Base-by-base conservation (phyloP, 2,113 vertebrate species). In the Empidonax traillii region DNA sequence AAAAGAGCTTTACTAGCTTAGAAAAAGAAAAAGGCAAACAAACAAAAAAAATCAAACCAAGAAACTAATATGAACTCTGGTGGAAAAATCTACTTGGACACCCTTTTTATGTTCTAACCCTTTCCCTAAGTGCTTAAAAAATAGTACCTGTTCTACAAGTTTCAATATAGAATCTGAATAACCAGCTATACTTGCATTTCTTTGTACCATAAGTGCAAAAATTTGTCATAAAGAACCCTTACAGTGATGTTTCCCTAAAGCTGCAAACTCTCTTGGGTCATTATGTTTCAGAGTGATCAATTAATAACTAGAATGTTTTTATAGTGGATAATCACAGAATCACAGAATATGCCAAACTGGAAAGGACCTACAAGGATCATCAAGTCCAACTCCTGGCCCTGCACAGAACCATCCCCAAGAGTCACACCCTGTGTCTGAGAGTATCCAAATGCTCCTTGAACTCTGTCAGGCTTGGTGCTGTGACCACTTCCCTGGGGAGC, bases 381-480 rank as follows among this genome's bases (percentile, higher is more conserved):
- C 1, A 1, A 59, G 23, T 39, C 23, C 37, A 51, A 3, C 15
- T 66, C 18, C 27, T 39, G 33, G 19, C 33, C 27, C 44, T 46
- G 44, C 22, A 33, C 28, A 46, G 31, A 46, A n/a, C 28, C 44
- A 52, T 52, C 39, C 33, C 22, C 52, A 20, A 21, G 22, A 52
- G 33, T n/a, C 44, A 28, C 44, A 52, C 2, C 18, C 15, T 33
- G 31, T 37, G 27, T 19, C 51, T 1, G 1, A 28, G 27, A 23
- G 27, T 5, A 0, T 7, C 9, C 44, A 28, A 52, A 56, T 6
- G 3, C 7, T 35, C 12, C 5, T 4, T 10, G 56, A 41, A 6
- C 5, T 63, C 25, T 37, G 7, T 14, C 35, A 49, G 21, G 21
- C 14, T 43, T 61, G n/a, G 4, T 23, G 65, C 28, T 23, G 19